These are phyloP conservation scores for Pachyrhynchus sulphureomaculatus DNA, from an alignment of 1,140 invertebrate species.

Conservation along the genomic window DNA sequence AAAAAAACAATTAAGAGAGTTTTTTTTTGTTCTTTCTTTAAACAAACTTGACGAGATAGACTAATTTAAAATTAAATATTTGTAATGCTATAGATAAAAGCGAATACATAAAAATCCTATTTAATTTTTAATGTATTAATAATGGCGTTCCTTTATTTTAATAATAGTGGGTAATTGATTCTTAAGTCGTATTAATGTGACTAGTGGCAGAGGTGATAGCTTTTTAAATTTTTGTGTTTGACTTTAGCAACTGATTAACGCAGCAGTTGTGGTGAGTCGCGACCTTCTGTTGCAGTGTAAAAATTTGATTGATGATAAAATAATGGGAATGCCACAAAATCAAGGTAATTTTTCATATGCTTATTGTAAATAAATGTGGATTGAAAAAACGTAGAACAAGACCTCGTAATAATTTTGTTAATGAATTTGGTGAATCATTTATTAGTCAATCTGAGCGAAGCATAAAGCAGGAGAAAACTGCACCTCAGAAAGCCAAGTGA, in stretches of 20 bases:
- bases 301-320: too few species aligned
- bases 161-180: slow-evolving; percentile 19
- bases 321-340: too few species aligned
- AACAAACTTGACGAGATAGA: slow-evolving; percentile 4
- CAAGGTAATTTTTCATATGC: too few species aligned
- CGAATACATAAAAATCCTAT: slow-evolving; percentile 16
- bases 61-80: slow-evolving; percentile 23
- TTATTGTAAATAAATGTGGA: too few species aligned
- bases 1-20: slow-evolving; percentile 11
- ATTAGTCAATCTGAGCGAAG: not conserved
- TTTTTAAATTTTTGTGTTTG: slow-evolving; percentile 3
- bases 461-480: not conserved
- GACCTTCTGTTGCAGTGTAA: too few species aligned
- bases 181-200: slow-evolving; percentile 18
- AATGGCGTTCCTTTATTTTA: slow-evolving; percentile 16
- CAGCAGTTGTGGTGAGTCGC: too few species aligned
- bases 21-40: slow-evolving; percentile 9
- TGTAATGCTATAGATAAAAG: slow-evolving; percentile 16
- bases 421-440: not conserved
- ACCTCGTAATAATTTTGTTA: not conserved
- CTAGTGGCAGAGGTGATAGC: slow-evolving; percentile 7
- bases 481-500: too few species aligned
- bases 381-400: not conserved
- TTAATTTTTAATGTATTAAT: slow-evolving; percentile 22
- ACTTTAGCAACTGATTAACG: too few species aligned